A percentile compares a stretch with the other conserved stretches of the same genome.
phyloP scores from a whole-genome alignment of 2,797 vertebrate species.

The Halcyon leucocephala region DNA sequence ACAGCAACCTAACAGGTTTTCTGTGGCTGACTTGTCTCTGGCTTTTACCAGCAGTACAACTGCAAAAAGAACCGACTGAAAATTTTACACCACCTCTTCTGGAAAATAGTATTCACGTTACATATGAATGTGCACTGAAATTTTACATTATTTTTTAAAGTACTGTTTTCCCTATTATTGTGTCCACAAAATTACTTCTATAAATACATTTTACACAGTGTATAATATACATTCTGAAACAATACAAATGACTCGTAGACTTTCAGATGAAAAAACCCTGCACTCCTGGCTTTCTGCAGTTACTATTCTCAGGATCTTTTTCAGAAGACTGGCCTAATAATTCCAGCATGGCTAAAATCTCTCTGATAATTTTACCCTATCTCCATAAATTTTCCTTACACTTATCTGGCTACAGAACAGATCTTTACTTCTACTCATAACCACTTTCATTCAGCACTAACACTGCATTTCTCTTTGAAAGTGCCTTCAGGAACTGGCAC shows the following conservation, averaged over 20 bases:
- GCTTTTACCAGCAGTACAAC: not conserved
- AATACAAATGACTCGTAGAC: not conserved
- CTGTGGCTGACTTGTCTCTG: not conserved
- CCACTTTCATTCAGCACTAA: not conserved
- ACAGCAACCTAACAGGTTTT: not conserved
- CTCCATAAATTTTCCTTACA: not conserved
- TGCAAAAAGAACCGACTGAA: not conserved
- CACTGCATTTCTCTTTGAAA: accelerated
- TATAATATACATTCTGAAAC: not conserved
- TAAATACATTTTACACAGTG: not conserved
- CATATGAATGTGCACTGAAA: not conserved
- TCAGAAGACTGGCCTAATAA: not conserved
- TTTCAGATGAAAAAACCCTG: not conserved
- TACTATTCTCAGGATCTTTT: not conserved
- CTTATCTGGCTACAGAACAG: not conserved
- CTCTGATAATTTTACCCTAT: not conserved
- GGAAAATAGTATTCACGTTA: not conserved
- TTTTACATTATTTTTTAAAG: not conserved
- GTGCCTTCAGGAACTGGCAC: not conserved
- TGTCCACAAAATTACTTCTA: not conserved
- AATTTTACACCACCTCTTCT: not conserved
- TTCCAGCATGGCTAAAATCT: not conserved
- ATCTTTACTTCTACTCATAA: not conserved
- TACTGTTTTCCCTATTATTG: not conserved
- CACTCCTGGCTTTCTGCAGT: not conserved